phyloP scores from a whole-genome alignment of 2,888 invertebrate genomes.

The Pristionchus exspectatus region DNA sequence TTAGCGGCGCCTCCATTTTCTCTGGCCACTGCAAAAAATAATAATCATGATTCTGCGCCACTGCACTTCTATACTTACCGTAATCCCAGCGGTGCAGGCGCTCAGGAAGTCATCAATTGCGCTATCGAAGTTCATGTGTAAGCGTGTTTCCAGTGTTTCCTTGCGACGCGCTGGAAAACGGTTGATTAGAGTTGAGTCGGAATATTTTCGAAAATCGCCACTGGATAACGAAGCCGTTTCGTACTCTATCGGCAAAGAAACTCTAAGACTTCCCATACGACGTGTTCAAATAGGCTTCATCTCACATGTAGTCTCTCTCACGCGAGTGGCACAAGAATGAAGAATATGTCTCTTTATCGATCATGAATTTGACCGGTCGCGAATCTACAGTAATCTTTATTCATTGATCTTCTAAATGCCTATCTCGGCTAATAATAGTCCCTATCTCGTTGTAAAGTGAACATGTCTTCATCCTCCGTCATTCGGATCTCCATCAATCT shows the following conservation, averaged over 20 bases:
- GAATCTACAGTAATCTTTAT: not conserved
- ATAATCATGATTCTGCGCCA: not conserved
- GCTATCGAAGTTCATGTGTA: not conserved
- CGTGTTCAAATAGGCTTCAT: slow-evolving; percentile 27
- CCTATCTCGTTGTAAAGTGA: slow-evolving; percentile 11
- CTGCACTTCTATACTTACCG: not conserved
- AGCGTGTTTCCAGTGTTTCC: not conserved
- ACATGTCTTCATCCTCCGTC: not conserved
- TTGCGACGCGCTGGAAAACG: not conserved
- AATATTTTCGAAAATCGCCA: not conserved
- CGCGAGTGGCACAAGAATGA: not conserved
- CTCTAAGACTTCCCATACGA: not conserved
- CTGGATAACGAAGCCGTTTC: not conserved
- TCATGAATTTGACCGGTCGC: not conserved
- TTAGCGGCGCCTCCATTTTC: not conserved
- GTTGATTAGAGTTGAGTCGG: not conserved
- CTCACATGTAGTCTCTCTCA: not conserved
- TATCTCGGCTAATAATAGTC: not conserved
- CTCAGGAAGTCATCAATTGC: not conserved
- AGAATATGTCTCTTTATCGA: not conserved
- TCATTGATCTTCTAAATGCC: not conserved
- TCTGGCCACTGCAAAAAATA: not conserved
- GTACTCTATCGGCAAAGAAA: not conserved
- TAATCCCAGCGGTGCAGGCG: not conserved
- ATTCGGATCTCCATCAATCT: slow-evolving; percentile 8